Base-by-base conservation (phyloP, 1,140 invertebrate genomes). In the Ceratina australensis region DNA sequence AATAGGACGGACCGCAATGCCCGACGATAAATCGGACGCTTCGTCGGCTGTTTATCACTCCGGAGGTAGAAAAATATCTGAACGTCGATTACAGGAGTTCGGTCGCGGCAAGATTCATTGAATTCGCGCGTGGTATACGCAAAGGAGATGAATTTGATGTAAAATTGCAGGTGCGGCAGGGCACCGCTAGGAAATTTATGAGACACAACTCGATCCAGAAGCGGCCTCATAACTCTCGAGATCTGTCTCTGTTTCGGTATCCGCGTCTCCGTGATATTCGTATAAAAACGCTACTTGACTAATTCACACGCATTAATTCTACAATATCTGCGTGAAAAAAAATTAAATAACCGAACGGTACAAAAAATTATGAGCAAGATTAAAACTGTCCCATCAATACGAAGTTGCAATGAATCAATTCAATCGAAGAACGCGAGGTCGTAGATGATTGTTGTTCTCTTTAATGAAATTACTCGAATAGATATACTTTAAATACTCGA, bases 191-290 rank as follows among this genome's bases (percentile, higher is more conserved):
- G 78, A 60, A 81, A 86, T 86, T 83, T 86, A 86, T 72, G 78
- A 76, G 68, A 54, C 71, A 61, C 65, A 54, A 57, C 73, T 57
- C 68, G 73, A 64, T 56, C 64, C 61, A 54, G 74, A 73, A 85
- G 78, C 81, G 72, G 72, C 78, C 78, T 81, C 81, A 72, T 85
- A 85, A 85, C 85, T 86, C 85, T 86, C 81, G 66, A 66, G 54
- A 59, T 77, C 68, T 61, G 66, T 33, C 56, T 72, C 33, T 42
- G 33, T 42, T 42, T 42, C 8, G 3, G 33, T 42, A 42, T 42
- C 33, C 10, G 33, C 33, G 7, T 42, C 33, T 42, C 33, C 10
- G 33, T 3, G 16, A 66, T 8, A 63, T 61, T 10, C 24, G 26
- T 69, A 47, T 22, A 63, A 69, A 22, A 47, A 47, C 26, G 16